A percentile compares a stretch with the other conserved stretches of the same genome.
Conservation (phyloP, 2,888 invertebrate species). For the Trisateles emortualis region DNA sequence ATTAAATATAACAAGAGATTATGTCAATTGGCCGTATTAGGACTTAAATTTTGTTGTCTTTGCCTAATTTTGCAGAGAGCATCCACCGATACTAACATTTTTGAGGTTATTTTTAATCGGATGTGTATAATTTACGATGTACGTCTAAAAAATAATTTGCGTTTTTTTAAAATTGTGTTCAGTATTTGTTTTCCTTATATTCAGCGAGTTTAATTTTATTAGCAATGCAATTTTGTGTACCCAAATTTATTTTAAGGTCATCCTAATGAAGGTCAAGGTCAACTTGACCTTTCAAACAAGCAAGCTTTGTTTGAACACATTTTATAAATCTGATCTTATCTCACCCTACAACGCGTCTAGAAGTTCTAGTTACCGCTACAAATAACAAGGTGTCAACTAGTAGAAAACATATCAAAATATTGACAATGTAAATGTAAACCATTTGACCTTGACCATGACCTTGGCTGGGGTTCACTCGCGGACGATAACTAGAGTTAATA, state of each 20-base stretch:
- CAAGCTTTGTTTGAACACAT: background rate
- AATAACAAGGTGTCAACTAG: slow-evolving; percentile 42
- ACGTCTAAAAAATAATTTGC: no score
- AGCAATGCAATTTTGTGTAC: no score
- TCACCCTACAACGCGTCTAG: slow-evolving; percentile 9
- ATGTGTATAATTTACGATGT: no score
- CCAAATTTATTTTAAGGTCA: background rate
- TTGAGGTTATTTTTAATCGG: background rate
- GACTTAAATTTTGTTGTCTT: slow-evolving; percentile 39
- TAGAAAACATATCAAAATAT: slow-evolving; percentile 63
- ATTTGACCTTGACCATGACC: slow-evolving; percentile 77
- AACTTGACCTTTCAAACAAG: background rate
- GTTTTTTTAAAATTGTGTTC: no score
- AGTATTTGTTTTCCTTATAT: no score
- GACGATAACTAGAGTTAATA: slow-evolving; percentile 85
- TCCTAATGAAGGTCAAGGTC: background rate
- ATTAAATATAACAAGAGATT: slow-evolving; percentile 70
- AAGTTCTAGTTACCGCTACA: slow-evolving; percentile 24
- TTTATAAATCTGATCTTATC: background rate
- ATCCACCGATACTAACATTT: no score
- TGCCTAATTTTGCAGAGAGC: slow-evolving; percentile 15
- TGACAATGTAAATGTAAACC: slow-evolving; percentile 65
- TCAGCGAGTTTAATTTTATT: no score
- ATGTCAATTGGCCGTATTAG: slow-evolving; percentile 54
- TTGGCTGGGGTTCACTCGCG: slow-evolving; percentile 72